Base-by-base conservation (phyloP, 2,797 vertebrate genomes). In the Rhynchotus rufescens region DNA sequence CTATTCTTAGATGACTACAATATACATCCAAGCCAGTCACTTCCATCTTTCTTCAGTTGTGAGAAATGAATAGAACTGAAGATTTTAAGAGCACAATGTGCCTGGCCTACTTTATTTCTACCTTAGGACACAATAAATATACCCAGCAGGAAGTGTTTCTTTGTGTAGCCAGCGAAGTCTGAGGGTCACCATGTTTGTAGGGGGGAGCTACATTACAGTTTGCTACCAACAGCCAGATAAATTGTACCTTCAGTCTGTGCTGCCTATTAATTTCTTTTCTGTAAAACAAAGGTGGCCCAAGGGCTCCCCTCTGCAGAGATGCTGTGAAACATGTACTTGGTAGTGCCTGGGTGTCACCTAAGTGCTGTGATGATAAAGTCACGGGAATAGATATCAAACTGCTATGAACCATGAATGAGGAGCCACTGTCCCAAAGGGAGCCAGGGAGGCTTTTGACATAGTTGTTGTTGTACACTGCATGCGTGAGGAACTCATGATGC, bases 381-480 rank as follows among this genome's bases (percentile, higher is more conserved):
- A 26, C 6, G 15, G 25, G 8, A 64, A 34, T 30, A 17, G 5
- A 42, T 60, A 34, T 16, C 12, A 32, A 42, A 52, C 5, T 2
- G 5, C 6, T 3, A 3, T 23, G 38, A 80, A 38, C 9, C 30
- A n/a, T n/a, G 17, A 56, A 4, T 4, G 26, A 57, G 0, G 0
- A 80, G 20, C 15, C 69, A 13, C 34, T 16, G 23, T 80, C 38
- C 49, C 21, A 38, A 38, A 80, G 30, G 12, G 66, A 71, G 25
- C 19, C 66, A 80, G 13, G 19, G n/a, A 64, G 44, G 77, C 20
- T 15, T 62, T 34, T 28, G 42, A 9, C 36, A 11, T 32, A 57
- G 34, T 14, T 15, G 67, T 49, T 1, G 0, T 47, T 71, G 34
- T 30, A 49, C 13, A 40, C 12, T 19, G 26, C 0, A 0, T 22